A percentile compares a stretch with the other conserved stretches of the same genome.
Conservation (phyloP, 1,140 invertebrate genomes). For the Apis florea region DNA sequence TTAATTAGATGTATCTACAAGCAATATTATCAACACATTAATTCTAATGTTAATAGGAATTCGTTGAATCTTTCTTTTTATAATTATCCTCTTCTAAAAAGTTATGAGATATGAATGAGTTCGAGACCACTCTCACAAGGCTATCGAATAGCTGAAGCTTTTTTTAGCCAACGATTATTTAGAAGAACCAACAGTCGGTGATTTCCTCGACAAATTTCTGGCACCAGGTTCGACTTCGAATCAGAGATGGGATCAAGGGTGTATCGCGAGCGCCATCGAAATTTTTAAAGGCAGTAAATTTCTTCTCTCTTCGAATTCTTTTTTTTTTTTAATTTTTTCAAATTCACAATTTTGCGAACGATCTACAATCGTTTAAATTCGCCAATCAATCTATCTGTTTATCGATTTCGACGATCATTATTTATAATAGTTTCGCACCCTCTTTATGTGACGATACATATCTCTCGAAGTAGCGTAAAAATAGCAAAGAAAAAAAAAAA, state of each 20-base stretch:
- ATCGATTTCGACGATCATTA: constrained; percentile 34
- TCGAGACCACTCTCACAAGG: neutral
- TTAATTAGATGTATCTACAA: too few species aligned
- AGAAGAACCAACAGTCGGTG: neutral
- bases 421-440: constrained; percentile 34
- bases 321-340: neutral
- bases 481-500: constrained; percentile 32
- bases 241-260: neutral
- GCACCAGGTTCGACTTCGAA: neutral
- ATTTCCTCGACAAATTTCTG: neutral
- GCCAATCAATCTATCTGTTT: constrained; percentile 8
- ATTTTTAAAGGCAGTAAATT: neutral
- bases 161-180: neutral
- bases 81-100: neutral
- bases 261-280: neutral
- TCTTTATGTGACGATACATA: constrained; percentile 20
- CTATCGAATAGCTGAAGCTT: neutral
- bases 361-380: neutral
- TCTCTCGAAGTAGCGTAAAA: constrained; percentile 7
- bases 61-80: neutral
- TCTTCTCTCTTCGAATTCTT: neutral
- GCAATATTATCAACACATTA: too few species aligned
- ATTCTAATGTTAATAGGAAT: too few species aligned
- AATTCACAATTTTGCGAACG: neutral
- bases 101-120: neutral